Percentiles rank a stretch among this genome's conserved stretches.
These are phyloP conservation scores for Drosophila emarginata DNA, from an alignment of 2,888 invertebrate species.

Conservation along the genomic window DNA sequence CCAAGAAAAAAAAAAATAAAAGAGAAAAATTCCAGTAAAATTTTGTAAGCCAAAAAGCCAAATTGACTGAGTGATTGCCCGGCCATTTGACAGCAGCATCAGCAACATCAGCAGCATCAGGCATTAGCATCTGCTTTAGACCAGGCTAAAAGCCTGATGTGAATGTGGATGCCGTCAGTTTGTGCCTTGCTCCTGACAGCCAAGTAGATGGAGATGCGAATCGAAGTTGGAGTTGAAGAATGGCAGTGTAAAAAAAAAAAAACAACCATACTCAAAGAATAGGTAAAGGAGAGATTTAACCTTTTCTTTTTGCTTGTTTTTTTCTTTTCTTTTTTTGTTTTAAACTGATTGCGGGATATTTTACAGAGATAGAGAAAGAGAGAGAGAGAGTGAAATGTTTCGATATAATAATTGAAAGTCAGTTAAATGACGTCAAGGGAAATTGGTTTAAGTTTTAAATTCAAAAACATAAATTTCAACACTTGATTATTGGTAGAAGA, in stretches of 20 bases:
- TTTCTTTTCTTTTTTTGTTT: too few species aligned
- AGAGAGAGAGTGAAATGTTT: not conserved
- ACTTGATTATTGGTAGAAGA: not conserved
- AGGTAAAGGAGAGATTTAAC: not conserved
- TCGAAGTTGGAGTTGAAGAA: not conserved
- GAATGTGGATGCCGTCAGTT: constrained; percentile 9
- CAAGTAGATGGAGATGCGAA: not conserved
- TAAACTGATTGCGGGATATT: not conserved
- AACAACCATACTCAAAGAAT: too few species aligned
- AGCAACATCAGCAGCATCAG: constrained; percentile 53
- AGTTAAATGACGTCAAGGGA: not conserved
- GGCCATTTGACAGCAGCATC: constrained; percentile 55
- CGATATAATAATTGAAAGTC: not conserved
- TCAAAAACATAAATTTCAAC: not conserved
- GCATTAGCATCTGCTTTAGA: constrained; percentile 10
- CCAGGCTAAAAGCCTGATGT: constrained; percentile 5
- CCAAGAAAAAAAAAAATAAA: not conserved
- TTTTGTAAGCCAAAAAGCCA: constrained; percentile 62
- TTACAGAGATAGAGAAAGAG: not conserved
- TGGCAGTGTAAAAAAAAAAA: not conserved
- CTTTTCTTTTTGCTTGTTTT: too few species aligned
- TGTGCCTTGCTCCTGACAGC: constrained; percentile 1
- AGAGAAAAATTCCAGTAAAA: constrained; percentile 7
- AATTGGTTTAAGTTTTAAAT: not conserved
- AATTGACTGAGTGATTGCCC: constrained; percentile 69